phyloP scores from a whole-genome alignment of 2,113 vertebrate species.

The Machaerirhynchus nigripectus region DNA sequence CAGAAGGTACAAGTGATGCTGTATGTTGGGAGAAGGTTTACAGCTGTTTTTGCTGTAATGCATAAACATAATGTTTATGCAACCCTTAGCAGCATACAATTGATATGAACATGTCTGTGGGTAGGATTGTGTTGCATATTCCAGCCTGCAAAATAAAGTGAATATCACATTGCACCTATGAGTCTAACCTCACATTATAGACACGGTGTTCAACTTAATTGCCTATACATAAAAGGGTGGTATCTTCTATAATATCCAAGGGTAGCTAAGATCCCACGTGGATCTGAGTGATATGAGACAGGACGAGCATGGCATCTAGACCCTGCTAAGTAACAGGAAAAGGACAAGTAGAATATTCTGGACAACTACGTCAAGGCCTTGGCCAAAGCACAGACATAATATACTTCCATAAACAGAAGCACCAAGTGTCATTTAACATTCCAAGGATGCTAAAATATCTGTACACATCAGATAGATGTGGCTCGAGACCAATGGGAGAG shows the following conservation, averaged over 20 bases:
- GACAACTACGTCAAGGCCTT: not conserved
- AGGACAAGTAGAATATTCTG: not conserved
- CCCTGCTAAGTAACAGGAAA: not conserved
- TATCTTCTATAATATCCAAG: not conserved
- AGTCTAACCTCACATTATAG: not conserved
- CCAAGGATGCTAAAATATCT: not conserved
- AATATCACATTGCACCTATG: not conserved
- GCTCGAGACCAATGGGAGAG: not conserved
- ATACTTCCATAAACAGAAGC: not conserved
- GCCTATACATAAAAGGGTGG: not conserved
- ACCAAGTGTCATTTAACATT: not conserved
- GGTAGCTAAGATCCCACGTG: not conserved
- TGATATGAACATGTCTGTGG: rapidly evolving
- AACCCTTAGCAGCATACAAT: not conserved
- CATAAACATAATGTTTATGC: no score
- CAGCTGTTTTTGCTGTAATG: no score
- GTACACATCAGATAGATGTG: not conserved
- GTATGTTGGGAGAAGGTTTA: not conserved
- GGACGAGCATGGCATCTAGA: not conserved
- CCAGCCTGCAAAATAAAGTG: not conserved
- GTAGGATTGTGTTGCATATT: not conserved
- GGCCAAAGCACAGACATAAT: not conserved
- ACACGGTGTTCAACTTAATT: not conserved
- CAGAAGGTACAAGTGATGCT: not conserved
- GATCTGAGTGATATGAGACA: not conserved